Base-by-base conservation (phyloP, 2,797 vertebrate genomes). In the Meda fulgida region DNA sequence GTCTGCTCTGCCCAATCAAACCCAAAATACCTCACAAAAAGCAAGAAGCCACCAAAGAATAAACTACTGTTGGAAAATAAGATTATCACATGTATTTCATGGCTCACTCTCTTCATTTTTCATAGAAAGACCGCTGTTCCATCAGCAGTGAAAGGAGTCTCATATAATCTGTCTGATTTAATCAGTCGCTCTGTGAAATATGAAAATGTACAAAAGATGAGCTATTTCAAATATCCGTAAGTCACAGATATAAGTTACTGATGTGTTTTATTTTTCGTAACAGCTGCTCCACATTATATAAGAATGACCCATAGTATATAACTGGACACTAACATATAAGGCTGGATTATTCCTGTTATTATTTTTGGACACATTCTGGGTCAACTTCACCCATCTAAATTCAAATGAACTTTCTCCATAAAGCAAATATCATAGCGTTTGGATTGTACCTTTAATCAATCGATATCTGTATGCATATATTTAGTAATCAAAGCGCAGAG, bases 1-100 rank as follows among this genome's bases (percentile, higher is more conserved):
- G 63, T 83, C 81, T 83, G 46, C 46, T 84, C 66, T 14, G 51
- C 40, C 65, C 63, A 84, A 40, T 77, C 73, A 69, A 58, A 69
- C 63, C 63, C 36, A 69, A 78, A 46, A 84, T 69, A 53, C 36
- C 63, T 53, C 11, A 19, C 63, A 67, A 77, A 53, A 36, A 67
- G 65, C 73, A 69, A 69, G 48, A 60, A 60, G 34, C 72, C 63
- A 70, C n/a, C 18, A 34, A 40, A 78, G 66, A 84, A 84, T 66
- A 60, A 84, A 58, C 26, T 43, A 38, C 36, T 36, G 21, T 34
- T 46, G 51, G 36, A 58, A 70, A 77, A 51, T 53, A 53, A 2
- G 71, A 67, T 69, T 77, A 53, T 26, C 51, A 34, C 26, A 40
- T 55, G 72, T 1, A 0, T 76, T 55, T 83, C 23, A 53, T 26